phyloP scores from a whole-genome alignment of 2,888 invertebrate species.

The Axea sp. region DNA sequence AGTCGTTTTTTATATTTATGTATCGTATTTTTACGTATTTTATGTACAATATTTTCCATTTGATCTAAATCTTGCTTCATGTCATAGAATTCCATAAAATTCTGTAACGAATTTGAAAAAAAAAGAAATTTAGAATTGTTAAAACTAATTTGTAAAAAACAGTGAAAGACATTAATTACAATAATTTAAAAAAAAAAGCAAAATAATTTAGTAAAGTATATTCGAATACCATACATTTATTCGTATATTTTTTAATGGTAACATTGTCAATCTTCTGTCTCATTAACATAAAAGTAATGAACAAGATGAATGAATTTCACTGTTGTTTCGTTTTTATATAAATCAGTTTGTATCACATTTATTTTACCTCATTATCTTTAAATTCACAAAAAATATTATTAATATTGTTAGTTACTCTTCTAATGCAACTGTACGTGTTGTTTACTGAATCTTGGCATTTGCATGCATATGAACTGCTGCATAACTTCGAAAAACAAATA shows the following conservation, averaged over 20 bases:
- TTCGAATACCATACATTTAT: too few species aligned
- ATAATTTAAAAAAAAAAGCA: too few species aligned
- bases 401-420: conserved; percentile 82
- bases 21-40: conserved; percentile 65
- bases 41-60: conserved; percentile 82
- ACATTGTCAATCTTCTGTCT: too few species aligned
- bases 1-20: conserved; percentile 63
- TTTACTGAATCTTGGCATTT: conserved; percentile 92
- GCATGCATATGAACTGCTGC: conserved; percentile 81
- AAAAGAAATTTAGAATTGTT: too few species aligned
- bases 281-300: too few species aligned
- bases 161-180: too few species aligned
- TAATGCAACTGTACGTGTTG: conserved; percentile 90
- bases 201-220: too few species aligned
- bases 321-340: too few species aligned
- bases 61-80: conserved; percentile 86
- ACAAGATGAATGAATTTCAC: too few species aligned
- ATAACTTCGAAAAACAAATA: conserved; percentile 37
- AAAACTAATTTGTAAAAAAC: too few species aligned
- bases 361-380: conserved; percentile 81
- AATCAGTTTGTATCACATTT: too few species aligned
- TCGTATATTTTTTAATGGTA: too few species aligned
- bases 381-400: conserved; percentile 85
- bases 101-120: conserved; percentile 79
- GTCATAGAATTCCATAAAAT: conserved; percentile 89